These are phyloP conservation scores for Aporrectodea caliginosa DNA, from an alignment of 1,140 invertebrate genomes.

Conservation along the genomic window DNA sequence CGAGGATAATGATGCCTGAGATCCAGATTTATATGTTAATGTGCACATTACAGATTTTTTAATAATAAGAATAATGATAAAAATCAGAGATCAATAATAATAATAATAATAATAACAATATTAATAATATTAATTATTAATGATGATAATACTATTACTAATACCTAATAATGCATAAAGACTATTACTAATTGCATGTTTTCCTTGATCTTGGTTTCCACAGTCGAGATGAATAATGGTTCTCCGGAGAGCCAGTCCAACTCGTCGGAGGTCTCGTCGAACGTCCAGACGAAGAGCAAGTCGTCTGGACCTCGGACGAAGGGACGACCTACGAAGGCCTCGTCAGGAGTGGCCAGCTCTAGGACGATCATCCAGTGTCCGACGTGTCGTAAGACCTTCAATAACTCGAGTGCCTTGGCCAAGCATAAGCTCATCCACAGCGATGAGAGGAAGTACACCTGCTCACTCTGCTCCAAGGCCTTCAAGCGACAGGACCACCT, in stretches of 20 bases:
- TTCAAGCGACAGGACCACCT: slow-evolving; percentile 98
- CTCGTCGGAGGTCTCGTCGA: background rate
- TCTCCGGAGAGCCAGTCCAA: background rate
- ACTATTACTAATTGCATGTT: background rate
- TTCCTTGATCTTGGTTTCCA: background rate
- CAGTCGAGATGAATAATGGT: no score
- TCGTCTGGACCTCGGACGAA: background rate
- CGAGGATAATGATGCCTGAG: no score
- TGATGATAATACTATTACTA: background rate
- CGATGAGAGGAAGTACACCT: slow-evolving; percentile 93
- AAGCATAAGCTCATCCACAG: slow-evolving; percentile 97
- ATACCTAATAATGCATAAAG: background rate
- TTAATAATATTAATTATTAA: background rate
- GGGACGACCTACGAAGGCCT: background rate
- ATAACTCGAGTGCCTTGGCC: slow-evolving; percentile 91
- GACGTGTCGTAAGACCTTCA: slow-evolving; percentile 93
- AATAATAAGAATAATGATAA: background rate
- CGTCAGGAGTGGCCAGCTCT: background rate
- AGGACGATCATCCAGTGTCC: slow-evolving; percentile 41
- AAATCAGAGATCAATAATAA: background rate
- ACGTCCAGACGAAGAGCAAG: background rate
- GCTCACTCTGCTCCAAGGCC: slow-evolving; percentile 89
- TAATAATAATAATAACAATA: no score
- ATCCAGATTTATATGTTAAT: no score
- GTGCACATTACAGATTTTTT: background rate